These are phyloP conservation scores for Bugula neritina DNA, from an alignment of 2,888 invertebrate genomes.

Conservation along the genomic window DNA sequence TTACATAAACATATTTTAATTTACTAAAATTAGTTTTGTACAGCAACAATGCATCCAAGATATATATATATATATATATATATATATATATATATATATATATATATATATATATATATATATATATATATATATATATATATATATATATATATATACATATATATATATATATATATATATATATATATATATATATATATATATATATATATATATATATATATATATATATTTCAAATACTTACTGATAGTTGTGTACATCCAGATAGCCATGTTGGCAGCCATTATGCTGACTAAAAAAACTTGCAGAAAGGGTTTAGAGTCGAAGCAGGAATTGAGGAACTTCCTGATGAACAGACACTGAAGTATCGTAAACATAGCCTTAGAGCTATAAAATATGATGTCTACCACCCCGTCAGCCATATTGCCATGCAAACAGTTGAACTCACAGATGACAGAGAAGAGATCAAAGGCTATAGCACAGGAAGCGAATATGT, in stretches of 20 bases:
- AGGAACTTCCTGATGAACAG: background rate
- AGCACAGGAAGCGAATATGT: background rate
- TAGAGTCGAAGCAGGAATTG: background rate
- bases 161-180: too few species aligned
- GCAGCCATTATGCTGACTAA: conserved; percentile 13
- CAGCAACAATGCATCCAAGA: too few species aligned
- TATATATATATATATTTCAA: too few species aligned
- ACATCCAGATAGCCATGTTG: conserved; percentile 17
- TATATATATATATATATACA: too few species aligned
- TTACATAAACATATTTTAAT: too few species aligned
- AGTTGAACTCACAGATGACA: background rate
- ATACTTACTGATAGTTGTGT: conserved; percentile 4
- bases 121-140: too few species aligned
- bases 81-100: too few species aligned
- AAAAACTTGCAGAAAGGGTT: conserved; percentile 2
- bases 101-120: too few species aligned
- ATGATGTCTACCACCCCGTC: conserved; percentile 6
- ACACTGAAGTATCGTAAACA: conserved; percentile 1
- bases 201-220: too few species aligned
- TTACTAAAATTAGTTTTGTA: too few species aligned
- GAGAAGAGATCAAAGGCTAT: conserved; percentile 13
- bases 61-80: too few species aligned
- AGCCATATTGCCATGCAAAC: background rate
- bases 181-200: too few species aligned
- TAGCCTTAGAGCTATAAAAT: background rate